Evolutionary conservation across 1,140 invertebrate species (phyloP), one percentile per base, ranked within the genome.

Genomic region (Drosophila suzukii): DNA sequence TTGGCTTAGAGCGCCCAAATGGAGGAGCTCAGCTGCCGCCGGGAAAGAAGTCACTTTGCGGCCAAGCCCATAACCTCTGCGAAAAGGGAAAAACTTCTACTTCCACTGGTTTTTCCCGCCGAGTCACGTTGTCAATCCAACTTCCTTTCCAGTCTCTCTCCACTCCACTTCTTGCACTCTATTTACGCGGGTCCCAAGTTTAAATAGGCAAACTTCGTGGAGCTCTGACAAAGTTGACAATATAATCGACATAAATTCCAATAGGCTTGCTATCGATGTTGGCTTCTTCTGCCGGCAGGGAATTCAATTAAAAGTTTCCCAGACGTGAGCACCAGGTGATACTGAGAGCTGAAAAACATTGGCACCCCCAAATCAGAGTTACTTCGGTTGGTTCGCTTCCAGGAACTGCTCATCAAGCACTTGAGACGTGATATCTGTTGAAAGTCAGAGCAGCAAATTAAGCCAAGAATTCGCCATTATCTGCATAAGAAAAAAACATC

Each of bases 241-340:
- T 77, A 86, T 86, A 89, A 89, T 88, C 83, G 83, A 88, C 76
- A 83, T 89, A 88, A 88, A 88, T 88, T 88, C 72, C 79, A 83
- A 83, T 89, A 80, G 83, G 80, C 80, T 79, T 77, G 66, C 66
- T 68, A 65, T 78, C 75, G 67, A 70, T 70, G 53, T 57, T 27
- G 63, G 34, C 24, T 49, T 54, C 55, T 34, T 34, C 32, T 34
- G 32, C 17, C 53, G 66, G 38, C 59, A 63, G 58, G 61, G 81
- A 80, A 89, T 89, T 88, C 83, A 84, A 88, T 88, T 88, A 88
- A 89, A 88, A 88, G 67, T 88, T 88, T 88, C 30, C 55, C 12
- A 67, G 46, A 54, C 57, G 43, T 38, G 49, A 24, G 36, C 39
- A 66, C 39, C 67, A 61, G 53, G 54, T 60, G 51, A 58, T 11